Evolutionary conservation across 1,140 invertebrate genomes (phyloP).

Genomic region (Fopius arisanus): DNA sequence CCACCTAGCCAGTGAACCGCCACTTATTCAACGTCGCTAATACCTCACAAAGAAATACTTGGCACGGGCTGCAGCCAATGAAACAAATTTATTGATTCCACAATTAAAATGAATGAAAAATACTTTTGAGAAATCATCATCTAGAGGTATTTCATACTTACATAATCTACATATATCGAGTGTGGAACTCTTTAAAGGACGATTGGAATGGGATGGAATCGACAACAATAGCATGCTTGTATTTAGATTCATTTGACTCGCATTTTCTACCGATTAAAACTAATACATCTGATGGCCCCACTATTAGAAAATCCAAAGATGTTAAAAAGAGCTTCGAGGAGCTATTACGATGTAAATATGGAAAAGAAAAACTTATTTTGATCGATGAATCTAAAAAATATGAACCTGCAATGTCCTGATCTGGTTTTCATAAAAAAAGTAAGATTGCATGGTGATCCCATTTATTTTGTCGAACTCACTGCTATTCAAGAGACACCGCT

Average conservation of each 20-base stretch:
- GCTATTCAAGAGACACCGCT: not conserved
- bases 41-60: not conserved
- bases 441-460: not conserved
- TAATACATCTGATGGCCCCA: not conserved
- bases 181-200: not conserved
- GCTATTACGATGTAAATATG: not conserved
- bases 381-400: not conserved
- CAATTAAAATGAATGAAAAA: not conserved
- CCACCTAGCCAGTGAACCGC: too few species aligned
- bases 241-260: not conserved
- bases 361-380: not conserved
- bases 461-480: not conserved
- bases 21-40: too few species aligned
- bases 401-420: not conserved
- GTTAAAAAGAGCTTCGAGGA: not conserved
- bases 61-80: not conserved
- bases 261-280: not conserved
- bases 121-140: not conserved
- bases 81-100: not conserved
- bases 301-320: not conserved
- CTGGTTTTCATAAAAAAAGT: not conserved
- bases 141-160: not conserved
- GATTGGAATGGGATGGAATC: not conserved
- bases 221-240: not conserved
- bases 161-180: not conserved